Evolutionary conservation across 2,797 vertebrate genomes (phyloP).

Genomic region (Pseudochromis fuscus): DNA sequence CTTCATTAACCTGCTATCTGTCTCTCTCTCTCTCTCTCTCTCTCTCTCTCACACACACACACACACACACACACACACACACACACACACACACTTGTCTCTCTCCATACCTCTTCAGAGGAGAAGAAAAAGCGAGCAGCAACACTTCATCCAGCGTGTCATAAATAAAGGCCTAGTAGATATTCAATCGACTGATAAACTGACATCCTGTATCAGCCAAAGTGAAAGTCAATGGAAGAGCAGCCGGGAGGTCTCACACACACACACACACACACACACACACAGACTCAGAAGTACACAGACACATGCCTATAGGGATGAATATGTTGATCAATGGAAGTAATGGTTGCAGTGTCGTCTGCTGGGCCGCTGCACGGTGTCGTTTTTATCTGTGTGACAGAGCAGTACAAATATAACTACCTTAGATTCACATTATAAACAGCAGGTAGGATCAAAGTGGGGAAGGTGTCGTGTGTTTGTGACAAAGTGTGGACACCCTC

Average conservation of each 20-base stretch:
- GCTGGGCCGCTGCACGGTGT: neutral
- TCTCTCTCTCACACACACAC: conserved; percentile 58
- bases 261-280: conserved; percentile 17
- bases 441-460: neutral
- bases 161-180: conserved; percentile 79
- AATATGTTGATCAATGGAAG: conserved; percentile 37
- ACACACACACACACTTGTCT: conserved; percentile 16
- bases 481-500: neutral
- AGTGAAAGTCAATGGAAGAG: conserved; percentile 77
- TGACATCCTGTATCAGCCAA: conserved; percentile 74
- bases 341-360: conserved; percentile 20
- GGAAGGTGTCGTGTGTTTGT: neutral
- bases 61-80: conserved; percentile 46
- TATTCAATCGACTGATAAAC: conserved; percentile 79
- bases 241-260: conserved; percentile 58
- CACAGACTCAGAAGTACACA: conserved; percentile 23
- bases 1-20: neutral
- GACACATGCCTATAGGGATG: conserved; percentile 10
- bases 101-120: conserved; percentile 36
- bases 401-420: neutral
- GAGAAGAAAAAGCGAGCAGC: conserved; percentile 53
- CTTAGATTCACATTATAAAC: neutral
- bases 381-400: neutral
- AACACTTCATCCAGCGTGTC: conserved; percentile 72
- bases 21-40: conserved; percentile 14